Conservation (phyloP, 2,113 vertebrate genomes). For the Marmota monax region DNA sequence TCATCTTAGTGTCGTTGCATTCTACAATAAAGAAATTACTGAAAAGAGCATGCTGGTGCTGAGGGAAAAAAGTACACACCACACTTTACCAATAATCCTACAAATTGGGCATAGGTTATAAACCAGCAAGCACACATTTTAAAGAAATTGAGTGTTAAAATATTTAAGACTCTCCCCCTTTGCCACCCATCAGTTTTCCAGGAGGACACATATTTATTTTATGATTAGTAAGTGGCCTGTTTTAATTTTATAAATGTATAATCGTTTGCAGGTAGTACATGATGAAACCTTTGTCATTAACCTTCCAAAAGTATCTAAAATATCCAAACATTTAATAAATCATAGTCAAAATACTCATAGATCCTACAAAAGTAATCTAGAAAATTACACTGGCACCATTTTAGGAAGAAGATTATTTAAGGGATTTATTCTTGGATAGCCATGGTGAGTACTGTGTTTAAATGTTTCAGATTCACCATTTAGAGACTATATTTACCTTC, state of each 20-base stretch:
- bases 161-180: conserved; percentile 55
- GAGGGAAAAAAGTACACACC: not conserved
- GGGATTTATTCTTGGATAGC: not conserved
- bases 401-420: not conserved
- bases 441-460: not conserved
- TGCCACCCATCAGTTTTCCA: not conserved
- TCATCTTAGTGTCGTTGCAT: not conserved
- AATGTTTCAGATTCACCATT: not conserved
- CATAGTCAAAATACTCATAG: not conserved
- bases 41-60: not conserved
- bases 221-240: not conserved
- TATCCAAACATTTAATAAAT: conserved; percentile 43
- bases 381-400: conserved; percentile 11
- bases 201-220: not conserved
- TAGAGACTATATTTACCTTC: conserved; percentile 49
- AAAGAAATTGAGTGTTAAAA: conserved; percentile 68
- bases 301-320: not conserved
- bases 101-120: conserved; percentile 42
- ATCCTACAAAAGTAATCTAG: conserved; percentile 43
- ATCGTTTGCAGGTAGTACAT: not conserved
- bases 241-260: conserved; percentile 30
- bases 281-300: not conserved
- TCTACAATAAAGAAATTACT: not conserved
- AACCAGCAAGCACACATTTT: not conserved
- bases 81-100: conserved; percentile 36